Evolutionary conservation across 2,797 vertebrate genomes (phyloP).

Genomic region (Clangula hyemalis): DNA sequence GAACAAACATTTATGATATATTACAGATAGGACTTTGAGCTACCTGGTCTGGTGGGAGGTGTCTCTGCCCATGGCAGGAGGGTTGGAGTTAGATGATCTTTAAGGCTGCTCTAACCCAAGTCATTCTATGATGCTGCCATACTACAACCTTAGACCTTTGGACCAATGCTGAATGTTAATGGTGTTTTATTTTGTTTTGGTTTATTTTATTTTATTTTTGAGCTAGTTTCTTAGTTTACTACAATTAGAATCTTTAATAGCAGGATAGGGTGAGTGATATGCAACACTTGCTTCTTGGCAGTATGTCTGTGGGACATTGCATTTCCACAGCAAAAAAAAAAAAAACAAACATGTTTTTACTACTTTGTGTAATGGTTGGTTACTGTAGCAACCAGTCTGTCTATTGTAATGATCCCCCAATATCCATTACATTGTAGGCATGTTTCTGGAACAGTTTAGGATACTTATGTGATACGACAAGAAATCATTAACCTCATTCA

Average conservation of each 20-base stretch:
- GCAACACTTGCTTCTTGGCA: not conserved
- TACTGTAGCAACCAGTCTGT: not conserved
- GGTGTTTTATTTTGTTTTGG: not conserved
- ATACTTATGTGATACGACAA: not conserved
- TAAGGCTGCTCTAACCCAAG: no score
- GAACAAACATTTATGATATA: no score
- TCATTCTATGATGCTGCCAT: not conserved
- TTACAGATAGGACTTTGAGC: not conserved
- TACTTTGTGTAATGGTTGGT: not conserved
- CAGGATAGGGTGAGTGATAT: not conserved
- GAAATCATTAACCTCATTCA: not conserved
- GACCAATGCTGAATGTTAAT: not conserved
- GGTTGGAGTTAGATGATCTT: no score
- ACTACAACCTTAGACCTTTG: not conserved
- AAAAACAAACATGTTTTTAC: not conserved
- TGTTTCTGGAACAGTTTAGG: not conserved
- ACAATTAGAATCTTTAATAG: not conserved
- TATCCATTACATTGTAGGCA: not conserved
- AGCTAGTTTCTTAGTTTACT: not conserved
- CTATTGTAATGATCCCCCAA: not conserved
- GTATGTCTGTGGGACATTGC: not conserved
- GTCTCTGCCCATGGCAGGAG: not conserved
- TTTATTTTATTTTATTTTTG: not conserved
- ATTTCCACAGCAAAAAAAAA: not conserved
- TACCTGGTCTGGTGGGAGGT: not conserved